A percentile compares a stretch with the other conserved stretches of the same genome.
These are phyloP conservation scores for Paralvinella palmiformis DNA, from an alignment of 1,140 invertebrate species.

Conservation along the genomic window DNA sequence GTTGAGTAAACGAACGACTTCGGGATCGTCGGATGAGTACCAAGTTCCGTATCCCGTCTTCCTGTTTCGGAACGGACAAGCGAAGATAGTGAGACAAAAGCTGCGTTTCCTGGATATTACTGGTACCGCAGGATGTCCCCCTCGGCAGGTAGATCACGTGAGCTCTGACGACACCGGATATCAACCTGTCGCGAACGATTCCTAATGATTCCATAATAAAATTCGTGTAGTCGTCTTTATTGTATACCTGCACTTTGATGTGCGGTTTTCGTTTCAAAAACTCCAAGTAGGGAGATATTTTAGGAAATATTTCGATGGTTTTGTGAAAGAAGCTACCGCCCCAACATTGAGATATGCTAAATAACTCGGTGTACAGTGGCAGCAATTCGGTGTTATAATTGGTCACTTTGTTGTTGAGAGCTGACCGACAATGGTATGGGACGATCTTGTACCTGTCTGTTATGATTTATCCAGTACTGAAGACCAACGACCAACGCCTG, in stretches of 20 bases:
- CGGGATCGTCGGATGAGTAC: conserved; percentile 15
- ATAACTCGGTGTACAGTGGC: conserved; percentile 17
- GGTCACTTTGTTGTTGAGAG: too few relatives aligned
- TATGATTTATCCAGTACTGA: too few relatives aligned
- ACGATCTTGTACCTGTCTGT: too few relatives aligned
- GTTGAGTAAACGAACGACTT: conserved; percentile 4
- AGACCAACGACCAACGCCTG: too few relatives aligned
- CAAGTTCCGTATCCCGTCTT: neutral
- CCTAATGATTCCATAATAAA: conserved; percentile 10
- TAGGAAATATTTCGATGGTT: conserved; percentile 17
- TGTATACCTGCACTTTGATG: conserved; percentile 13
- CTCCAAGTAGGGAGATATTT: conserved; percentile 15
- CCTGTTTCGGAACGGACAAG: neutral
- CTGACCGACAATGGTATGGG: too few relatives aligned
- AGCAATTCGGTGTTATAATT: too few relatives aligned
- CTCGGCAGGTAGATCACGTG: conserved; percentile 2
- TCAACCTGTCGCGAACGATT: neutral
- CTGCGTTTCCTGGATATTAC: conserved; percentile 9
- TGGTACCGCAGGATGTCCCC: conserved; percentile 4
- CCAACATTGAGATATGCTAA: conserved; percentile 21
- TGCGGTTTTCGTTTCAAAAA: conserved; percentile 11
- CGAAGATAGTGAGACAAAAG: conserved; percentile 11
- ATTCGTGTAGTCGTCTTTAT: neutral
- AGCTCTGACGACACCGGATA: neutral
- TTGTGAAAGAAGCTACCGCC: conserved; percentile 17